These are phyloP conservation scores for Lycocerus yunnanus DNA, from an alignment of 2,888 invertebrate genomes.

Conservation along the genomic window DNA sequence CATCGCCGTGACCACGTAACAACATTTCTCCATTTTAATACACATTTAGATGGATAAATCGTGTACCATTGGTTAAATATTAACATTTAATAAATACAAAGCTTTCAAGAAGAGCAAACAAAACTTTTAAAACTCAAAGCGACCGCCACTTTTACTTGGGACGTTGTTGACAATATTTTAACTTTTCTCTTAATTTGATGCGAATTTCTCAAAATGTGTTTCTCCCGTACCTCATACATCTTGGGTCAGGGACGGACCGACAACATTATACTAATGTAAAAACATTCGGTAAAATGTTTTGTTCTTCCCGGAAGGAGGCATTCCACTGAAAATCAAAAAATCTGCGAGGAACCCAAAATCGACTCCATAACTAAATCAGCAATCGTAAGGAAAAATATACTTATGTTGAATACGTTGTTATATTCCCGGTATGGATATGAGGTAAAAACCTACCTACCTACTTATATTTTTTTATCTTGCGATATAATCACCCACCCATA, in stretches of 20 bases:
- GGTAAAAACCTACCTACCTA: neutral
- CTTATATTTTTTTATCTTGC: too few relatives aligned
- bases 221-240: neutral
- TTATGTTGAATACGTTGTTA: too few relatives aligned
- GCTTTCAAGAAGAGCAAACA: constrained; percentile 47
- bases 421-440: neutral
- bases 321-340: too few relatives aligned
- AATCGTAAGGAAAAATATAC: too few relatives aligned
- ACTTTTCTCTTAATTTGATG: neutral
- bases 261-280: too few relatives aligned
- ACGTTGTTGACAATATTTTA: neutral
- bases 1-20: constrained; percentile 8
- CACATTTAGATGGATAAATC: constrained; percentile 35
- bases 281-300: too few relatives aligned
- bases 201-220: neutral
- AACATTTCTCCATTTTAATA: constrained; percentile 20
- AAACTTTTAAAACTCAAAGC: constrained; percentile 31
- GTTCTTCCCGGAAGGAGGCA: too few relatives aligned
- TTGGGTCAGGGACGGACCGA: too few relatives aligned
- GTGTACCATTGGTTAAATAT: constrained; percentile 44
- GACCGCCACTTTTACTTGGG: constrained; percentile 11
- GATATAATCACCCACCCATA: neutral
- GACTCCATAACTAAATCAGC: too few relatives aligned
- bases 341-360: too few relatives aligned
- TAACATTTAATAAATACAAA: constrained; percentile 40